phyloP scores from a whole-genome alignment of 2,888 invertebrate genomes.

The Tiliacea citrago region DNA sequence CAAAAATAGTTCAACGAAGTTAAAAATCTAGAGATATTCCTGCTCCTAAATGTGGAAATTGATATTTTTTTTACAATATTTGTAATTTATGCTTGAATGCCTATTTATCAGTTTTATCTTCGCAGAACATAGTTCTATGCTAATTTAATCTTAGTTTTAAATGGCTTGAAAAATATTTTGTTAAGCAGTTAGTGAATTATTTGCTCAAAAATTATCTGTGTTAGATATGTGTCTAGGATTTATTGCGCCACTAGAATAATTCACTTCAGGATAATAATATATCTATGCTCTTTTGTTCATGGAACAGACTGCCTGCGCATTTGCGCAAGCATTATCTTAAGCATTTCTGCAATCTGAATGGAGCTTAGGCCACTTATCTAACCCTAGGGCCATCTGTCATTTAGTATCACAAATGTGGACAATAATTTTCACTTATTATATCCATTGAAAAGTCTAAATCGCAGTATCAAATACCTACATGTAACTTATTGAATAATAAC shows the following conservation, averaged over 20 bases:
- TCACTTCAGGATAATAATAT: constrained; percentile 1
- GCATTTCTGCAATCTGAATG: constrained; percentile 6
- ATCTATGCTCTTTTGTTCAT: not conserved
- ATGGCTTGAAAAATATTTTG: constrained; percentile 41
- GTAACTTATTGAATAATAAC: not conserved
- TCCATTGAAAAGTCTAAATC: constrained; percentile 32
- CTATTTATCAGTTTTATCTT: not conserved
- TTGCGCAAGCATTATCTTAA: not conserved
- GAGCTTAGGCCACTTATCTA: constrained; percentile 44
- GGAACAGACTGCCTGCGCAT: not conserved
- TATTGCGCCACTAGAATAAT: constrained; percentile 17
- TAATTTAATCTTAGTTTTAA: constrained; percentile 21
- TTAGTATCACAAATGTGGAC: constrained; percentile 55
- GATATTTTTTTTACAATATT: constrained; percentile 8
- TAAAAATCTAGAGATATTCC: constrained; percentile 1
- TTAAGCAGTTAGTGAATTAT: constrained; percentile 50
- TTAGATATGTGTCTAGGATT: constrained; percentile 39
- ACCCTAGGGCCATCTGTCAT: constrained; percentile 22
- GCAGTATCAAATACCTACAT: constrained; percentile 14
- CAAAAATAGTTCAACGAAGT: constrained; percentile 26
- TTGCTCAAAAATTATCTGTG: constrained; percentile 57
- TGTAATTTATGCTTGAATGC: constrained; percentile 1
- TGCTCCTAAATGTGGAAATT: constrained; percentile 15
- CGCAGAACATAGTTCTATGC: constrained; percentile 35
- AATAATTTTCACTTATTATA: constrained; percentile 65